Evolutionary conservation across 2,113 vertebrate species (phyloP).

Genomic region (Drymodes brunneopygia): DNA sequence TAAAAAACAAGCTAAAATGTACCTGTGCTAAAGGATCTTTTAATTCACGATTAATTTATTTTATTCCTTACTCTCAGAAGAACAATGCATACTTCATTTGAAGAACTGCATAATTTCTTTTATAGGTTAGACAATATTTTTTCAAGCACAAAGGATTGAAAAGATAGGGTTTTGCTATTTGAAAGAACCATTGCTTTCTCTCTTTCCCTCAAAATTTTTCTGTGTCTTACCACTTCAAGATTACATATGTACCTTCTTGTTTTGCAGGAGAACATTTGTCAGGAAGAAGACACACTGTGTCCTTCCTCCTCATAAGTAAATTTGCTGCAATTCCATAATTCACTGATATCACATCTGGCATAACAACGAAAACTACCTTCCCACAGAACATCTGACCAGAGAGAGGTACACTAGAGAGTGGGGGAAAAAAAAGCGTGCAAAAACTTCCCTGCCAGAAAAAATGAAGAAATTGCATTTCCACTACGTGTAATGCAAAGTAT

Average conservation of each 20-base stretch:
- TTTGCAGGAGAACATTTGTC: not conserved
- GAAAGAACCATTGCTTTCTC: not conserved
- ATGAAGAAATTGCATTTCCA: not conserved
- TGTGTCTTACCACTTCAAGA: not conserved
- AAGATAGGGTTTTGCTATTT: not conserved
- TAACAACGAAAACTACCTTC: not conserved
- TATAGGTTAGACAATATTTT: not conserved
- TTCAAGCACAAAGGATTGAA: not conserved
- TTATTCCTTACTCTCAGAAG: not conserved
- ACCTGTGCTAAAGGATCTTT: not conserved
- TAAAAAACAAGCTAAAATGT: not conserved
- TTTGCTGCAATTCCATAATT: not conserved
- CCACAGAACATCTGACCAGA: not conserved
- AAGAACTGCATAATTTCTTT: not conserved
- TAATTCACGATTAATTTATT: not conserved
- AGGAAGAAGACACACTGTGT: not conserved
- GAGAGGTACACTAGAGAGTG: not conserved
- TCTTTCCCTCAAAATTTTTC: not conserved
- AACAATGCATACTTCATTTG: not conserved
- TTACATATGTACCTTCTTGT: not conserved
- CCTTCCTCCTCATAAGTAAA: not conserved
- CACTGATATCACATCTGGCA: not conserved
- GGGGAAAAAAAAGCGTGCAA: fast-evolving
- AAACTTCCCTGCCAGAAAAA: not conserved
- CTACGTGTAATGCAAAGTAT: not conserved